Evolutionary conservation across 2,888 invertebrate species (phyloP).

Genomic region (Melanargia galathea): DNA sequence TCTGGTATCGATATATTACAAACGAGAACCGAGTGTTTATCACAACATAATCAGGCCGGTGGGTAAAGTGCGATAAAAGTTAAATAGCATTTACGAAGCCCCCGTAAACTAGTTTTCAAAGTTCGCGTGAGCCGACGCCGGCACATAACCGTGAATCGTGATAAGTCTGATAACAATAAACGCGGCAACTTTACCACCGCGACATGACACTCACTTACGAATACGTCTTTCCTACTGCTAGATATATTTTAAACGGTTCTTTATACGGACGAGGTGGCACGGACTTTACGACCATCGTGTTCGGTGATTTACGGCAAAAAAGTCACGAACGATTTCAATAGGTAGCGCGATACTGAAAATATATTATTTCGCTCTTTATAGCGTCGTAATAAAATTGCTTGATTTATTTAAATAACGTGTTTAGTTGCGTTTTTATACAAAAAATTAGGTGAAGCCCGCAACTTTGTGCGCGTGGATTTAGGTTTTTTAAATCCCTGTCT

Average conservation of each 20-base stretch:
- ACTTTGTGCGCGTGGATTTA: too few species aligned
- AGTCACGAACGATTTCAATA: slow-evolving; percentile 40
- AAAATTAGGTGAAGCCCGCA: not conserved
- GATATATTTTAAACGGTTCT: slow-evolving; percentile 38
- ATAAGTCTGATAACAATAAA: slow-evolving; percentile 37
- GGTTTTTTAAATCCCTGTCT: too few species aligned
- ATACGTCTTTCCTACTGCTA: slow-evolving; percentile 38
- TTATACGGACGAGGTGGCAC: slow-evolving; percentile 35
- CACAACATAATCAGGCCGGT: slow-evolving; percentile 52
- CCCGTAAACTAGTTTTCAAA: slow-evolving; percentile 53
- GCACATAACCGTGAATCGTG: slow-evolving; percentile 28
- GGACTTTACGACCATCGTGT: slow-evolving; percentile 40
- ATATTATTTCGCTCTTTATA: slow-evolving; percentile 28
- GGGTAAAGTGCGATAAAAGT: slow-evolving; percentile 59
- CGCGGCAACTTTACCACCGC: slow-evolving; percentile 44
- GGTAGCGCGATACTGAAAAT: slow-evolving; percentile 30
- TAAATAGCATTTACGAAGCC: slow-evolving; percentile 60
- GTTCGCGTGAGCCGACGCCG: slow-evolving; percentile 60
- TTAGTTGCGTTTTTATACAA: not conserved
- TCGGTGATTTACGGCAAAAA: slow-evolving; percentile 42
- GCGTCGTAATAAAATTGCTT: slow-evolving; percentile 24
- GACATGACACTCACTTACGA: slow-evolving; percentile 48
- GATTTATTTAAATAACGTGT: slow-evolving; percentile 13
- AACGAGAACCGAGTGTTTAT: slow-evolving; percentile 54
- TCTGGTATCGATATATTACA: too few species aligned